Evolutionary conservation across 2,113 vertebrate genomes (phyloP).

Genomic region (Vidua chalybeata): DNA sequence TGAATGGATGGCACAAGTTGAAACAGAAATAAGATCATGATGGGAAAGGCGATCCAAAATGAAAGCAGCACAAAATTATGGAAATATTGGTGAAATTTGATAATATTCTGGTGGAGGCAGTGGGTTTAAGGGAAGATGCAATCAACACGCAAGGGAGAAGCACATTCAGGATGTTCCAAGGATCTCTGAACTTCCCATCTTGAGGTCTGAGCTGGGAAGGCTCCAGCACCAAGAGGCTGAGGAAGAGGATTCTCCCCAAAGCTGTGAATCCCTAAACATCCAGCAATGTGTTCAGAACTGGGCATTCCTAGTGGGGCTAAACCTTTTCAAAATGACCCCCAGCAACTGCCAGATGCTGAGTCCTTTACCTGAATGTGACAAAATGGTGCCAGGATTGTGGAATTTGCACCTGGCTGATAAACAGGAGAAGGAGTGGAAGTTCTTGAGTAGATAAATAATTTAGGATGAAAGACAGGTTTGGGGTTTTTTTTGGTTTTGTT

Average conservation of each 20-base stretch:
- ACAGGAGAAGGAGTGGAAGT: background rate
- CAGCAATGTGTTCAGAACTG: background rate
- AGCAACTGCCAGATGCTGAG: background rate
- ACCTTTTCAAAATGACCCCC: background rate
- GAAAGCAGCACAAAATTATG: background rate
- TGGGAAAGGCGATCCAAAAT: background rate
- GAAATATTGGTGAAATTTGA: background rate
- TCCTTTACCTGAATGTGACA: background rate
- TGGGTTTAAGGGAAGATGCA: background rate
- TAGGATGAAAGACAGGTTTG: background rate
- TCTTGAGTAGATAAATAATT: background rate
- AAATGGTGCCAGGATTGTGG: background rate
- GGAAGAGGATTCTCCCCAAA: background rate
- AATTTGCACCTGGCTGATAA: background rate
- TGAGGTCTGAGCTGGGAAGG: background rate
- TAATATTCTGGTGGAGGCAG: rapidly evolving
- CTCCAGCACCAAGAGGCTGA: background rate
- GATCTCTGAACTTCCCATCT: background rate
- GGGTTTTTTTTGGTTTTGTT: background rate
- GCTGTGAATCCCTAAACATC: background rate
- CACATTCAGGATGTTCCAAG: background rate
- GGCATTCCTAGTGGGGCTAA: background rate
- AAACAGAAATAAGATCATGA: background rate
- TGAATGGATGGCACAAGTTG: background rate
- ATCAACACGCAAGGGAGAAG: background rate